These are phyloP conservation scores for Phasianus colchicus DNA, from an alignment of 2,113 vertebrate genomes.

Conservation along the genomic window DNA sequence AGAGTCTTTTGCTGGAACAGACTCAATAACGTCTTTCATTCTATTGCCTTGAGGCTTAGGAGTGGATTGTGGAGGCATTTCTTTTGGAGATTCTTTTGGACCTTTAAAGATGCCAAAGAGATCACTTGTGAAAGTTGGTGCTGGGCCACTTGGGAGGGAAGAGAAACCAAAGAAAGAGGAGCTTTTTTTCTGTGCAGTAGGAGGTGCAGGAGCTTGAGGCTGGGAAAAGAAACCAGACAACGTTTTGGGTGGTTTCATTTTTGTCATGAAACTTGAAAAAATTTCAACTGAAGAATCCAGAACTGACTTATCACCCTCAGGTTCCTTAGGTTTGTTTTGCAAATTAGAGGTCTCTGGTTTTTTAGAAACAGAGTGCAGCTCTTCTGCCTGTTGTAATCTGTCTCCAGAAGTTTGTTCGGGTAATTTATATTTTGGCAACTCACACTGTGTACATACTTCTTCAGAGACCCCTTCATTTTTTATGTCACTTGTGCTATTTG, in stretches of 20 bases:
- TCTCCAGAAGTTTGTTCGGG: neutral
- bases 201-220: conserved; percentile 73
- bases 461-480: conserved; percentile 23
- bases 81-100: conserved; percentile 70
- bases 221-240: conserved; percentile 85
- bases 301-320: conserved; percentile 78
- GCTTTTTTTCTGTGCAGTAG: conserved; percentile 80
- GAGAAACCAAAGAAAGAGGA: conserved; percentile 82
- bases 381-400: conserved; percentile 1
- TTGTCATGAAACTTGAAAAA: conserved; percentile 90
- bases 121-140: conserved; percentile 80
- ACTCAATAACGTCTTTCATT: neutral
- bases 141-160: conserved; percentile 75
- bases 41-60: conserved; percentile 36
- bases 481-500: neutral
- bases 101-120: conserved; percentile 87
- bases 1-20: neutral
- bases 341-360: neutral
- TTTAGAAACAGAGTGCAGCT: neutral
- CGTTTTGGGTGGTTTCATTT: conserved; percentile 86
- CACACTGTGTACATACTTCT: neutral
- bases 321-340: conserved; percentile 65
- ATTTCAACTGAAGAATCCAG: conserved; percentile 84
- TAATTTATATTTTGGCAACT: neutral
- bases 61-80: conserved; percentile 26